Evolutionary conservation across 2,888 invertebrate genomes (phyloP), one percentile per base, ranked within the genome.

Genomic region (Calameuta idolon): DNA sequence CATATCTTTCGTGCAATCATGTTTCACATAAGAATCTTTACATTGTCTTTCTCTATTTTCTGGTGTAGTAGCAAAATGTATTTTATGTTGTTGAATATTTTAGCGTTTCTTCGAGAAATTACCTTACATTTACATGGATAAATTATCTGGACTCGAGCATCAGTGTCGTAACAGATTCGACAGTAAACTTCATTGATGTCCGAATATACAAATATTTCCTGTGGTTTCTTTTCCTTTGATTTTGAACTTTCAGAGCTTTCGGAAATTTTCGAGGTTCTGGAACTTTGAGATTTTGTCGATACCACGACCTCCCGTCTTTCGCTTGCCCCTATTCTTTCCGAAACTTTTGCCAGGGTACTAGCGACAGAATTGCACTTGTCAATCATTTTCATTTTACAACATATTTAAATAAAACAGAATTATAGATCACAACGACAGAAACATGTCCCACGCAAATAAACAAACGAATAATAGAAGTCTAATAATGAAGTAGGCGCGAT

Each of bases 41-140:
- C 55, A 55, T 23, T 23, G 23, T 55, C 2, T 55, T 55, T 55
- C 5, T 55, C 23, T 55, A 23, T 23, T 9, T 23, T 55, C 55
- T 55, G 9, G 23, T 15, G 55, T 55, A 23, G 23, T 55, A 23
- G 23, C 23, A 55, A 55, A 55, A 55, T 55, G 23, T 55, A 55
- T 55, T 40, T 55, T 55, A 5, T 23, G 23, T 9, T 23, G 5
- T 55, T 55, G 9, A 23, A 23, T 40, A 15, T 23, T 55, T 40
- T 40, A 40, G 5, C 23, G 40, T 23, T 23, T 55, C 55, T 55
- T 55, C 23, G 55, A 55, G 0, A 92, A 81, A 83, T 82, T 85
- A 93, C 93, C 91, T 93, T 93, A 87, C 93, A 93, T 76, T 89
- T 90, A 84, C 93, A 93, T 23, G 93, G 93, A 80, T 92, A 92